phyloP scores from a whole-genome alignment of 2,888 invertebrate genomes.

The Oconnorella tubifera region DNA sequence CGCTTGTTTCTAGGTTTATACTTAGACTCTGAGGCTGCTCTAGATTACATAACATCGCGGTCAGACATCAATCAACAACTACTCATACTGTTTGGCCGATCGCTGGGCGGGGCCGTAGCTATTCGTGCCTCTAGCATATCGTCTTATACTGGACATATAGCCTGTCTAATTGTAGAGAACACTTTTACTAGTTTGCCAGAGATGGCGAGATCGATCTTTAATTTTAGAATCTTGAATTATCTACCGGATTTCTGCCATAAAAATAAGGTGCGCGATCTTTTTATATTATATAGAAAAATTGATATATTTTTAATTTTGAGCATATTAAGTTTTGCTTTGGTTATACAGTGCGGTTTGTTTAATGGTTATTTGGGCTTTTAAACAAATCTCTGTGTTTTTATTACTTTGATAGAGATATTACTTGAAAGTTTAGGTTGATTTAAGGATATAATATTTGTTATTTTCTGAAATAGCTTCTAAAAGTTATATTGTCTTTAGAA shows the following conservation, averaged over 20 bases:
- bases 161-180: constrained; percentile 82
- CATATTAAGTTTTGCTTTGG: no score
- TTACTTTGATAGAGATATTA: no score
- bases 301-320: no score
- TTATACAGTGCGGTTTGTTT: no score
- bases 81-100: constrained; percentile 81
- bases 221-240: constrained; percentile 69
- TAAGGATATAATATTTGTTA: no score
- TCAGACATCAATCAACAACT: constrained; percentile 78
- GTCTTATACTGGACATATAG: constrained; percentile 73
- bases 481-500: no score
- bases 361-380: no score
- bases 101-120: constrained; percentile 87
- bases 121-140: constrained; percentile 77
- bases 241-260: constrained; percentile 81
- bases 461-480: no score
- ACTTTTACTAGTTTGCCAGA: constrained; percentile 92
- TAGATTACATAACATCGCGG: constrained; percentile 77
- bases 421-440: no score
- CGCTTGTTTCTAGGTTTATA: constrained; percentile 65
- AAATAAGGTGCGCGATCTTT: no score
- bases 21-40: constrained; percentile 78
- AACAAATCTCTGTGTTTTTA: no score
- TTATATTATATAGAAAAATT: no score
- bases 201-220: constrained; percentile 79